These are phyloP conservation scores for Cladopsammia gracilis DNA, from an alignment of 64 coral and sea anemone genomes.

Conservation along the genomic window DNA sequence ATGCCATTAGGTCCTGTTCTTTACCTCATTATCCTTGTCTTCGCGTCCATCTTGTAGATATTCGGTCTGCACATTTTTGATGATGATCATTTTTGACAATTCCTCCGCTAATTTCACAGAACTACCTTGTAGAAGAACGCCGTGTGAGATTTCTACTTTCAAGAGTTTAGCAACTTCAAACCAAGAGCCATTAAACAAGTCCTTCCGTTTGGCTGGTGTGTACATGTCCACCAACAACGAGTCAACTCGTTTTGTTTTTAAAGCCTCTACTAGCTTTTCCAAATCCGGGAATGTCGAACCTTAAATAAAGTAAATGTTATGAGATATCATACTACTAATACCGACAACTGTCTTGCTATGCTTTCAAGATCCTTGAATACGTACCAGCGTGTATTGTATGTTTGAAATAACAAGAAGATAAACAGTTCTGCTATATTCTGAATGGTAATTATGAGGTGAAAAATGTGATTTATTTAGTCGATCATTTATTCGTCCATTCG, in stretches of 20 bases:
- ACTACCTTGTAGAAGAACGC: slow-evolving; percentile 17
- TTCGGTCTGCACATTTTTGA: background rate
- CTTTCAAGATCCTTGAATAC: no score
- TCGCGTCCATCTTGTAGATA: background rate
- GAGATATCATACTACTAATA: no score
- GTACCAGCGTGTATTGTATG: no score
- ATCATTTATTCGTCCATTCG: no score
- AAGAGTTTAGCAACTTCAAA: slow-evolving; percentile 18
- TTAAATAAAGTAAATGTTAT: background rate
- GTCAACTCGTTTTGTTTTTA: slow-evolving; percentile 8
- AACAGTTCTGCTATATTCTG: no score
- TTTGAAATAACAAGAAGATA: no score
- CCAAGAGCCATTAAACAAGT: slow-evolving; percentile 45
- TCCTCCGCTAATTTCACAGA: slow-evolving; percentile 5
- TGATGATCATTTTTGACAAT: background rate
- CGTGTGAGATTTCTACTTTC: slow-evolving; percentile 6
- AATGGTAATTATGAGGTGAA: no score
- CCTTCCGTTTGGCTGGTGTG: slow-evolving; percentile 13
- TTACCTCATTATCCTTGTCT: background rate
- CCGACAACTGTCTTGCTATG: no score
- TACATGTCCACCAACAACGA: slow-evolving; percentile 31
- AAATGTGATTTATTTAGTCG: no score
- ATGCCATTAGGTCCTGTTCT: background rate
- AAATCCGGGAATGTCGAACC: slow-evolving; percentile 25
- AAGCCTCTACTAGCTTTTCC: background rate